Evolutionary conservation across 2,888 invertebrate genomes (phyloP).

Genomic region (Orthosia gothica): DNA sequence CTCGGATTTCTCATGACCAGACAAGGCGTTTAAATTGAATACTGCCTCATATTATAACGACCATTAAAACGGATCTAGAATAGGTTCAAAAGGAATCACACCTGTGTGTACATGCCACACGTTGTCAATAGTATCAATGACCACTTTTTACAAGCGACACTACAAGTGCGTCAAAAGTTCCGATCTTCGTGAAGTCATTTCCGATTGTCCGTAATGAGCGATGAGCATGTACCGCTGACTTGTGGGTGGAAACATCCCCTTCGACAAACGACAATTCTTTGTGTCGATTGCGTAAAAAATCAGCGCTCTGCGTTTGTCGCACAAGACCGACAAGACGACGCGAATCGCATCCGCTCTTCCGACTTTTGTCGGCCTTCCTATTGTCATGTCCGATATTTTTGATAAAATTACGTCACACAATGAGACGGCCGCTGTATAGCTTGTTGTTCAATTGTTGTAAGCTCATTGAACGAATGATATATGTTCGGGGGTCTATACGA

Average conservation of each 20-base stretch:
- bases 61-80: slow-evolving; percentile 18
- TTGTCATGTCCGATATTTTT: slow-evolving; percentile 90
- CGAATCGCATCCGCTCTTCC: slow-evolving; percentile 91
- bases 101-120: slow-evolving; percentile 83
- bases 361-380: slow-evolving; percentile 88
- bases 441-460: slow-evolving; percentile 89
- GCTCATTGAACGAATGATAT: slow-evolving; percentile 89
- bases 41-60: not conserved
- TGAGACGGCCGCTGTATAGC: slow-evolving; percentile 83
- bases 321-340: slow-evolving; percentile 82
- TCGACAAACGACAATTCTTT: slow-evolving; percentile 82
- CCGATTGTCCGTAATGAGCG: slow-evolving; percentile 89
- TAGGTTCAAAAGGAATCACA: slow-evolving; percentile 66
- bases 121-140: slow-evolving; percentile 70
- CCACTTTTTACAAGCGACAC: slow-evolving; percentile 70
- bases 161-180: slow-evolving; percentile 87
- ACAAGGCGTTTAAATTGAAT: not conserved
- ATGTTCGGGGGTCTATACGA: slow-evolving; percentile 78
- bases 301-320: slow-evolving; percentile 82
- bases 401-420: slow-evolving; percentile 91
- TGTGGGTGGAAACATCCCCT: slow-evolving; percentile 92
- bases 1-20: not conserved
- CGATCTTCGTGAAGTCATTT: slow-evolving; percentile 86
- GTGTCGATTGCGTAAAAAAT: slow-evolving; percentile 87
- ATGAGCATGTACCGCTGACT: slow-evolving; percentile 84